These are phyloP conservation scores for Esox niger DNA, from an alignment of 2,113 vertebrate genomes.

Conservation along the genomic window DNA sequence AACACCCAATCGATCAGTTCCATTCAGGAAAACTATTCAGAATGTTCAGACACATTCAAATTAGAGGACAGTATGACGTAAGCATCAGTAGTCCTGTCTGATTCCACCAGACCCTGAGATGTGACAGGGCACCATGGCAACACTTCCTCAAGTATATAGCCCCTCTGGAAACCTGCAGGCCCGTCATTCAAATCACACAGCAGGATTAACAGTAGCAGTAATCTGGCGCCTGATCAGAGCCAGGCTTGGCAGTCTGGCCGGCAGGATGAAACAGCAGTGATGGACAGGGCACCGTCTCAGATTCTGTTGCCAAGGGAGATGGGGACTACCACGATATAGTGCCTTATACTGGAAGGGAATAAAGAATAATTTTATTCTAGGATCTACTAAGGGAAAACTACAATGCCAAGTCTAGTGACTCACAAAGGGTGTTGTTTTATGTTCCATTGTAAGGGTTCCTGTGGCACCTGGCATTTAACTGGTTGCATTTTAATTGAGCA, in stretches of 20 bases:
- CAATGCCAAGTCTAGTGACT: constrained; percentile 27
- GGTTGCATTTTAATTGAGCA: no score
- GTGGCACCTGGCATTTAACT: no score
- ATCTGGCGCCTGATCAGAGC: constrained; percentile 55
- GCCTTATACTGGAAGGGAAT: background rate
- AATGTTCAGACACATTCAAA: background rate
- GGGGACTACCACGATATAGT: no score
- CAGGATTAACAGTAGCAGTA: constrained; percentile 64
- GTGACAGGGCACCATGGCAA: constrained; percentile 1
- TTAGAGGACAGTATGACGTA: background rate
- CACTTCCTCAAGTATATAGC: constrained; percentile 25
- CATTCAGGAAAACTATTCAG: background rate
- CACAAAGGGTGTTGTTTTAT: background rate
- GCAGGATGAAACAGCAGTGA: background rate
- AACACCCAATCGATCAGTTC: background rate
- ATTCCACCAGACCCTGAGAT: constrained; percentile 9
- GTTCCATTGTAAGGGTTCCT: no score
- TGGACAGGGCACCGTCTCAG: no score
- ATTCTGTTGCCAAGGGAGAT: constrained; percentile 6
- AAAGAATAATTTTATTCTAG: constrained; percentile 25
- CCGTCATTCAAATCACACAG: constrained; percentile 30
- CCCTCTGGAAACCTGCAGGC: constrained; percentile 20
- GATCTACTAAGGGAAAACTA: constrained; percentile 18
- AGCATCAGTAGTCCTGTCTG: constrained; percentile 10
- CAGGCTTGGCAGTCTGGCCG: constrained; percentile 25